Evolutionary conservation across 2,888 invertebrate genomes (phyloP).

Genomic region (Drosophila anomelani): DNA sequence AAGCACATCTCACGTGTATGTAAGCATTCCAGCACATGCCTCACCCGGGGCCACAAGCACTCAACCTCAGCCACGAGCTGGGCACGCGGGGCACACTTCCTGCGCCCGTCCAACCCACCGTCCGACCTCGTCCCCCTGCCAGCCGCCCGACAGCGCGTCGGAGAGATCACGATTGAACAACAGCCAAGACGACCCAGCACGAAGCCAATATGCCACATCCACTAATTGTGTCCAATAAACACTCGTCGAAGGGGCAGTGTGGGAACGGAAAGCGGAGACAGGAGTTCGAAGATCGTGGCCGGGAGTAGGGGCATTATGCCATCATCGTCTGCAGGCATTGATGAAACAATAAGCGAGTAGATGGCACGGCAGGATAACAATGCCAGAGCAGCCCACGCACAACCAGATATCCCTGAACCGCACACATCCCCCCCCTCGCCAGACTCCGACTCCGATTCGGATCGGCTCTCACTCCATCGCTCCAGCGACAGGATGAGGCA

Average conservation of each 20-base stretch:
- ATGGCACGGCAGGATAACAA: conserved; percentile 79
- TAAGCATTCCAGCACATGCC: conserved; percentile 30
- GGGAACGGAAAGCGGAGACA: conserved; percentile 38
- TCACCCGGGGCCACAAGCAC: conserved; percentile 34
- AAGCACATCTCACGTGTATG: conserved; percentile 4
- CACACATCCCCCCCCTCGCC: conserved; percentile 15
- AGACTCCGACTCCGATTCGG: conserved; percentile 23
- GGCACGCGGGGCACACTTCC: conserved; percentile 53
- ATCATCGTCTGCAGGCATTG: conserved; percentile 79
- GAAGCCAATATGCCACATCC: conserved; percentile 73
- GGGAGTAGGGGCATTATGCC: conserved; percentile 65
- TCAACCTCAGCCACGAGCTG: conserved; percentile 58
- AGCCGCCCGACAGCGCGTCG: conserved; percentile 6
- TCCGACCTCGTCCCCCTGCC: conserved; percentile 24
- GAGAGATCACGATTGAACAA: conserved; percentile 7
- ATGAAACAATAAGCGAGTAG: conserved; percentile 76
- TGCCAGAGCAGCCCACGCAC: conserved; percentile 68
- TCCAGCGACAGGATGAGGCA: conserved; percentile 71
- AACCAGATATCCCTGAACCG: conserved; percentile 26
- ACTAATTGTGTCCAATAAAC: conserved; percentile 79
- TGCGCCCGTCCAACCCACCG: conserved; percentile 57
- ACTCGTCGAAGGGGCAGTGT: conserved; percentile 59
- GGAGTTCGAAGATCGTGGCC: conserved; percentile 27
- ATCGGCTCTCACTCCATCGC: conserved; percentile 26
- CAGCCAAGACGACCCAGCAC: conserved; percentile 37